phyloP scores from a whole-genome alignment of 2,888 invertebrate species.

The Linyphia triangularis region DNA sequence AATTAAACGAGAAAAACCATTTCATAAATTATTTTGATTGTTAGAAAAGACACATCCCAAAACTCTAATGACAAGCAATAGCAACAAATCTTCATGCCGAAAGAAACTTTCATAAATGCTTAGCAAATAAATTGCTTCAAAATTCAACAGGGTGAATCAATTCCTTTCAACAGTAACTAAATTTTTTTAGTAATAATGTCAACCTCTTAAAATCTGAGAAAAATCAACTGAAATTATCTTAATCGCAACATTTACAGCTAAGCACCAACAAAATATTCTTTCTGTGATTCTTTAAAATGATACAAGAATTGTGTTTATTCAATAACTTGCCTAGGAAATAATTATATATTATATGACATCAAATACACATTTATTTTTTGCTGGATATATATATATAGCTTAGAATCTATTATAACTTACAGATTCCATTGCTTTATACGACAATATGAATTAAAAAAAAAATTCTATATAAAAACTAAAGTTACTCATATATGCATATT shows the following conservation, averaged over 20 bases:
- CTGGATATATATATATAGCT: neutral
- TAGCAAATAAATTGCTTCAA: conserved; percentile 23
- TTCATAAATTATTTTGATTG: neutral
- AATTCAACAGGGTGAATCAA: conserved; percentile 37
- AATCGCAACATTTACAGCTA: conserved; percentile 35
- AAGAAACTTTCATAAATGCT: conserved; percentile 1
- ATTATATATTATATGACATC: conserved; percentile 16
- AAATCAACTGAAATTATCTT: conserved; percentile 50
- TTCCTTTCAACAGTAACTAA: conserved; percentile 55
- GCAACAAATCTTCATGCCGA: neutral
- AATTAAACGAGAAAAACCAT: no score
- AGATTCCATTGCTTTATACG: neutral
- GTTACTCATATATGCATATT: no score
- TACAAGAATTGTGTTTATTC: neutral
- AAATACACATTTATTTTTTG: neutral
- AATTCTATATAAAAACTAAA: neutral
- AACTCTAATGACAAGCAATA: neutral
- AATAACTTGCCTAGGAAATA: neutral
- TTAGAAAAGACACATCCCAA: neutral
- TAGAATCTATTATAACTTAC: neutral
- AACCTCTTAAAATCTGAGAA: conserved; percentile 55
- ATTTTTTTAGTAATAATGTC: conserved; percentile 38
- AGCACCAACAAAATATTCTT: conserved; percentile 26
- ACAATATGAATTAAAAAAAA: neutral
- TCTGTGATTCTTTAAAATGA: neutral